Evolutionary conservation across 2,113 vertebrate genomes (phyloP), one percentile per base, ranked within the genome.

Genomic region (Aegotheles bennettii): DNA sequence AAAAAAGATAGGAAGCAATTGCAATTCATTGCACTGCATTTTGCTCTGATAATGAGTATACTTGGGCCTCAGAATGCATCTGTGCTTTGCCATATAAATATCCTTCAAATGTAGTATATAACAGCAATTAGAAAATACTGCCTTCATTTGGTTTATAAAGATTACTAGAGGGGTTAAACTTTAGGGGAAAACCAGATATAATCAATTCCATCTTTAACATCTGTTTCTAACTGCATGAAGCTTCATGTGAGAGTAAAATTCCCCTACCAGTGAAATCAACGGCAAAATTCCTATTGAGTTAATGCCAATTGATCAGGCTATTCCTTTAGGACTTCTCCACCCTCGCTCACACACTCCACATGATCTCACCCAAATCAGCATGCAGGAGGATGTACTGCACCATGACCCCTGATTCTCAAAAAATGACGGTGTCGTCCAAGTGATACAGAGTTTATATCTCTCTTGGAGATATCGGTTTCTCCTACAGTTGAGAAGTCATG

Each of bases 151-250:
- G 10, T 68, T 90, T 89, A 86, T 76, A 81, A 90, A 75, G 40
- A 82, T 84, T 68, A 16, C 40, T 78, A 75, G 68, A 60, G 69
- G 88, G n/a, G n/a, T n/a, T n/a, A n/a, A n/a, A 90, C 87, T 90
- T 88, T 65, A 64, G 18, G 53, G 53, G n/a, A 56, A 90, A 95
- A 60, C 24, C 51, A 67, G 25, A 18, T 84, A 35, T 90, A 93
- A 96, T 95, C 73, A 90, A 84, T 90, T 81, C 85, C 76, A 69
- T 94, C 57, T 94, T 93, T 89, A 90, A 64, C 94, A 95, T 95
- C 85, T 96, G 56, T 78, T 97, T 96, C 68, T 88, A 84, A 89
- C 79, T 89, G 64, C 7, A 3, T 42, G 73, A 89, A 81, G 45
- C 73, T 87, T 94, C 9, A 8, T 43, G n/a, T 75, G 68, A 1